phyloP scores from a whole-genome alignment of 2,797 vertebrate genomes.

The Spinibarbus caldwelli region DNA sequence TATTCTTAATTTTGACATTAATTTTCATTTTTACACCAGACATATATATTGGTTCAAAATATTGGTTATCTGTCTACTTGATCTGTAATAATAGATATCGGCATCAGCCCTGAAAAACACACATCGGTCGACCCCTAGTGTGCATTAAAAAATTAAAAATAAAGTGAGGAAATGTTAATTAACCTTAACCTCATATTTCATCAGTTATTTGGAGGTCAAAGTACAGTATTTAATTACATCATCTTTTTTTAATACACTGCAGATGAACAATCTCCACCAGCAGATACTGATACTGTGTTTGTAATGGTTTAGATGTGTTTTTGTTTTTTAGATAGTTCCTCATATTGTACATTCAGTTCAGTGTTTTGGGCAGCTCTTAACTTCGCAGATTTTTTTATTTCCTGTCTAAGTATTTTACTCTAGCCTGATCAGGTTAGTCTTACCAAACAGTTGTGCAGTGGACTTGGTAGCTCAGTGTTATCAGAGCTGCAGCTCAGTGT shows the following conservation, averaged over 20 bases:
- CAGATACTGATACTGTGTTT: slow-evolving; percentile 5
- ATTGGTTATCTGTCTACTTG: neutral
- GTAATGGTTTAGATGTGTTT: neutral
- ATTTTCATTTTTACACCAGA: neutral
- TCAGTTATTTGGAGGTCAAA: neutral
- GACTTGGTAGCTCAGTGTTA: slow-evolving; percentile 8
- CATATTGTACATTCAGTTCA: neutral
- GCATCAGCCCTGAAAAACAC: neutral
- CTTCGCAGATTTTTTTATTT: slow-evolving; percentile 8
- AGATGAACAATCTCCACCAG: slow-evolving; percentile 12
- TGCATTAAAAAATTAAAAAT: neutral
- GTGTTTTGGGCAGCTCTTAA: neutral
- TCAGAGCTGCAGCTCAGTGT: slow-evolving; percentile 5
- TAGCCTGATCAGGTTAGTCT: neutral
- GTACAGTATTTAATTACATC: neutral
- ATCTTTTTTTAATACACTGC: neutral
- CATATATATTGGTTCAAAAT: neutral
- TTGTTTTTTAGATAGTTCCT: neutral
- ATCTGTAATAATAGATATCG: neutral
- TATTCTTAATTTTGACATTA: neutral
- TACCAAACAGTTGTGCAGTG: neutral
- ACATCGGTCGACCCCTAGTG: neutral
- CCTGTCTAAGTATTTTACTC: neutral
- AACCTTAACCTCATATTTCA: neutral
- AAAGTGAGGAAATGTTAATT: neutral